These are phyloP conservation scores for Meganola albula DNA, from an alignment of 2,888 invertebrate species.

Conservation along the genomic window DNA sequence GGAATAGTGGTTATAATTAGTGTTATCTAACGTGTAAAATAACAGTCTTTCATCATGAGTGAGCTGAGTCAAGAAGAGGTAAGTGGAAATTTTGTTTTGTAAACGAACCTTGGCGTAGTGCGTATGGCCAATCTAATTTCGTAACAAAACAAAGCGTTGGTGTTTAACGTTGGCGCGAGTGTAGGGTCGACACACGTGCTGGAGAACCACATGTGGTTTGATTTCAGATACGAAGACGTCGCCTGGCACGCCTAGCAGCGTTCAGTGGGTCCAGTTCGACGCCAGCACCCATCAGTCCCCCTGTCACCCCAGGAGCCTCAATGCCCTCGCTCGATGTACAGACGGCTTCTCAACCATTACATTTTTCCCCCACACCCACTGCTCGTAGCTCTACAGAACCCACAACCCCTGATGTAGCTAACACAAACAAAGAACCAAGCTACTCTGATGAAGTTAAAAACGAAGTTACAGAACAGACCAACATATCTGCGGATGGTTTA, in stretches of 20 bases:
- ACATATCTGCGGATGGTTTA: conserved; percentile 64
- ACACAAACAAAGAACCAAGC: conserved; percentile 58
- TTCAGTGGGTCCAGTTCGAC: conserved; percentile 72
- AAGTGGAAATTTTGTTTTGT: conserved; percentile 69
- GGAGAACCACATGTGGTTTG: conserved; percentile 36
- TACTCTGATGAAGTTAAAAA: conserved; percentile 57
- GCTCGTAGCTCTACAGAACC: conserved; percentile 51
- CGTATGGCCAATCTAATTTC: conserved; percentile 74
- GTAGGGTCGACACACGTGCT: conserved; percentile 48
- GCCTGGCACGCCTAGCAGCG: conserved; percentile 84
- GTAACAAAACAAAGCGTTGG: conserved; percentile 76
- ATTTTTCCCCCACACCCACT: conserved; percentile 42
- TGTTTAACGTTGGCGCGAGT: conserved; percentile 48
- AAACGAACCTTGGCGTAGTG: conserved; percentile 61
- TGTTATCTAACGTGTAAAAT: conserved; percentile 35
- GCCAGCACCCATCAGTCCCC: conserved; percentile 65
- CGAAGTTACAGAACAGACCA: conserved; percentile 53
- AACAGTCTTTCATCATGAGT: conserved; percentile 79
- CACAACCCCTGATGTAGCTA: conserved; percentile 46
- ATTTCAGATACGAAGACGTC: conserved; percentile 85
- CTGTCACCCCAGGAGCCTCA: conserved; percentile 67
- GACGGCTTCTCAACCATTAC: conserved; percentile 33
- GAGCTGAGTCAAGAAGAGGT: conserved; percentile 94
- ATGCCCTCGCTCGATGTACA: conserved; percentile 45
- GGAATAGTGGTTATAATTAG: conserved; percentile 42